A percentile compares a stretch with the other conserved stretches of the same genome.
Evolutionary conservation across 2,797 vertebrate species (phyloP).

Genomic region (Lacerta agilis): DNA sequence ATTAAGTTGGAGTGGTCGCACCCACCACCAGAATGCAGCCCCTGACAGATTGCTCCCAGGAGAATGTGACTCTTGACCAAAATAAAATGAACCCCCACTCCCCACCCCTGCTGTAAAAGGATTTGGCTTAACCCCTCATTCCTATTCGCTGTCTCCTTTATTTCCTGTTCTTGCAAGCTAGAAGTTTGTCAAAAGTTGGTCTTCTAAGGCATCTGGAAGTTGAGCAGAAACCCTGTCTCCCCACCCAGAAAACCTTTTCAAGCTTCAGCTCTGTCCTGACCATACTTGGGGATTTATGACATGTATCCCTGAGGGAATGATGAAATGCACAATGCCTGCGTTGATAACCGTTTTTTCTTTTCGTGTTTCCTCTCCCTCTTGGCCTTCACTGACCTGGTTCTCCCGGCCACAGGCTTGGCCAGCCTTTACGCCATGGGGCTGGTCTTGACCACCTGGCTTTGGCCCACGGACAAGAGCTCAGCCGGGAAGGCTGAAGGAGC

Average conservation of each 20-base stretch:
- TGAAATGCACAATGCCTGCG: neutral
- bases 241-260: too few relatives aligned
- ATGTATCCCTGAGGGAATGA: neutral
- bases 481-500: conserved; percentile 53
- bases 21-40: too few relatives aligned
- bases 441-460: conserved; percentile 84
- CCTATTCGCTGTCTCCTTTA: neutral
- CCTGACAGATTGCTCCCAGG: neutral
- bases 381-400: neutral
- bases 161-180: neutral
- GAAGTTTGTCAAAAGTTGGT: neutral
- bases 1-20: too few relatives aligned
- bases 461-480: conserved; percentile 67
- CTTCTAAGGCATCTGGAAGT: neutral
- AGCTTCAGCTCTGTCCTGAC: neutral
- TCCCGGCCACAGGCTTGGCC: conserved; percentile 77
- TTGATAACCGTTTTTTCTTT: neutral
- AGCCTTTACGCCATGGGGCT: conserved; percentile 83
- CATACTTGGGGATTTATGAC: neutral
- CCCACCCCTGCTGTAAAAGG: neutral
- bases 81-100: neutral
- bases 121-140: neutral
- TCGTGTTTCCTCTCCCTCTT: neutral
- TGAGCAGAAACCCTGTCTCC: too few relatives aligned
- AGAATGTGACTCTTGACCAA: neutral